Percentiles rank a stretch among this genome's conserved stretches.
Evolutionary conservation across 2,797 vertebrate genomes (phyloP).

Genomic region (Anomalospiza imberbis): DNA sequence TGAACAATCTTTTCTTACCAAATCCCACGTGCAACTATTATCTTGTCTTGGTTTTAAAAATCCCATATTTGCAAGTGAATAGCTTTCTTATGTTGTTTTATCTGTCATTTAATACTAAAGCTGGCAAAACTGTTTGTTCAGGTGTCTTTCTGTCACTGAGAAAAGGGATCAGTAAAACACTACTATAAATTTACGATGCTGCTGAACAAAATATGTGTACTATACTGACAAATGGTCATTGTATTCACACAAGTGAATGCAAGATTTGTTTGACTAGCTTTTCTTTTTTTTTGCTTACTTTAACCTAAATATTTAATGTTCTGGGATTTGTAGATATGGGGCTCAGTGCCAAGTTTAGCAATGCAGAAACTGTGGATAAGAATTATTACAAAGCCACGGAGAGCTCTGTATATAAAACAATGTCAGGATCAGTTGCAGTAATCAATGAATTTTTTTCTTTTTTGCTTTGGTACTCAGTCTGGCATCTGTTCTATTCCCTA

Average conservation of each 20-base stretch:
- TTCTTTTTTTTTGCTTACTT: slow-evolving; percentile 21
- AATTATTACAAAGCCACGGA: neutral
- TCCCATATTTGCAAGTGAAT: neutral
- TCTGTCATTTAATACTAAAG: neutral
- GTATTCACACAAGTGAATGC: neutral
- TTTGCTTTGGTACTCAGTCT: slow-evolving; percentile 12
- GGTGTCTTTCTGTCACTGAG: neutral
- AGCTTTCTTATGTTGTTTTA: neutral
- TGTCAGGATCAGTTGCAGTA: slow-evolving; percentile 10
- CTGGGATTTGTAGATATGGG: slow-evolving; percentile 20
- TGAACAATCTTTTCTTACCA: neutral
- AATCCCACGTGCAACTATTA: neutral
- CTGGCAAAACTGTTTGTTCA: slow-evolving; percentile 13
- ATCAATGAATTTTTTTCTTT: slow-evolving; percentile 6
- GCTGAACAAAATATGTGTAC: neutral
- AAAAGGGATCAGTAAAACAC: neutral
- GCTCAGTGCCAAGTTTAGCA: slow-evolving; percentile 26
- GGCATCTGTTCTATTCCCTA: neutral
- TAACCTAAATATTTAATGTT: slow-evolving; percentile 67
- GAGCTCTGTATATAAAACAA: neutral
- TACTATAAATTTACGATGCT: neutral
- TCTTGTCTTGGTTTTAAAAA: neutral
- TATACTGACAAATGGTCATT: neutral
- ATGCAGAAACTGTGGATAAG: slow-evolving; percentile 1
- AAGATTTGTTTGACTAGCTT: slow-evolving; percentile 56